Conservation (phyloP, 1,140 invertebrate species). For the Drosophila tristis region DNA sequence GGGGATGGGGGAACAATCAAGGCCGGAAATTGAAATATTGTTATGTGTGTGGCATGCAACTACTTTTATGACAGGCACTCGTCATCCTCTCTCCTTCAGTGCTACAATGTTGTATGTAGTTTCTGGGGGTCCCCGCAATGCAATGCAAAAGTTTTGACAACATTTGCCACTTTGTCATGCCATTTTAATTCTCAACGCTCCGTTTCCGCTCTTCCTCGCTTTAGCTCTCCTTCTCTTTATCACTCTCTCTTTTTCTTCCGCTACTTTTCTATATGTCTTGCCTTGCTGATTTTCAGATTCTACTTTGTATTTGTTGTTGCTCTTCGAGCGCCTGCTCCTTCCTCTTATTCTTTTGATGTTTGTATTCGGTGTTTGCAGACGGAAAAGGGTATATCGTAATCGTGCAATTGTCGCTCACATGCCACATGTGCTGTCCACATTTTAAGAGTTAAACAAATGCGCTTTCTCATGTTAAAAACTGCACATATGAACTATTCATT, state of each 20-base stretch:
- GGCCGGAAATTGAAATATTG: conserved; percentile 65
- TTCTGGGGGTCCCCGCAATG: conserved; percentile 1
- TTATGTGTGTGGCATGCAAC: conserved; percentile 33
- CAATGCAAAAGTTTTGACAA: conserved; percentile 75
- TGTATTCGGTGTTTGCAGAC: no score
- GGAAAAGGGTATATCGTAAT: not conserved
- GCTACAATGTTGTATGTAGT: conserved; percentile 37
- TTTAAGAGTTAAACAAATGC: no score
- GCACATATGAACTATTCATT: no score
- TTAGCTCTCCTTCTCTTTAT: not conserved
- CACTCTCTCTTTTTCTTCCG: not conserved
- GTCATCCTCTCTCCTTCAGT: not conserved
- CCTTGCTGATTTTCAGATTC: conserved; percentile 25
- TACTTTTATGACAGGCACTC: conserved; percentile 24
- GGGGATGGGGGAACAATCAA: conserved; percentile 18
- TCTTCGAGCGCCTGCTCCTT: not conserved
- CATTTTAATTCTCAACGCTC: conserved; percentile 68
- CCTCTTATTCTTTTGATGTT: conserved; percentile 10
- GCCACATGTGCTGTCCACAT: not conserved
- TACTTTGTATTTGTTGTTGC: conserved; percentile 58
- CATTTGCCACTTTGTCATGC: conserved; percentile 80
- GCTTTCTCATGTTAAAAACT: no score
- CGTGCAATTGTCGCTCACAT: not conserved
- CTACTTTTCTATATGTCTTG: conserved; percentile 1
- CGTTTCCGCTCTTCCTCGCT: conserved; percentile 18